Evolutionary conservation across 2,113 vertebrate species (phyloP).

Genomic region (Tricholaema leucomelas): DNA sequence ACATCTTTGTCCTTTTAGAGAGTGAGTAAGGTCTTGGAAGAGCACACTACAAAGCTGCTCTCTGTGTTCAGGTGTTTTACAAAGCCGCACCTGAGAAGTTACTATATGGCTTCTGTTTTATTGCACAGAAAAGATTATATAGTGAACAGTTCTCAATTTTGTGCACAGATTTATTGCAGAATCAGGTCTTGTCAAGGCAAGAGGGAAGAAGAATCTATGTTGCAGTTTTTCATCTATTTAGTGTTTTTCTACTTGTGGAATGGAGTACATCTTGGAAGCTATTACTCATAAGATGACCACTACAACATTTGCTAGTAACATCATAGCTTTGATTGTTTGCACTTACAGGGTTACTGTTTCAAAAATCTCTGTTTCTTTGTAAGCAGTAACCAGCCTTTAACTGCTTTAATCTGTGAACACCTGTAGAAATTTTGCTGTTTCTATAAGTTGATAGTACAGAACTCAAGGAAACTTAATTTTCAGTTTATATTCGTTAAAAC

Average conservation of each 20-base stretch:
- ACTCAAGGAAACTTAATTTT: neutral
- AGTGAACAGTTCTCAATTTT: neutral
- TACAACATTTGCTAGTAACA: neutral
- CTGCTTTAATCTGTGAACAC: neutral
- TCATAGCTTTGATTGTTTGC: neutral
- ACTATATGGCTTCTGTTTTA: neutral
- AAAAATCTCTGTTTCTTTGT: neutral
- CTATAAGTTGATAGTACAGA: neutral
- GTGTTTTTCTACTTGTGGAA: neutral
- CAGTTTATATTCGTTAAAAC: neutral
- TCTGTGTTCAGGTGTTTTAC: neutral
- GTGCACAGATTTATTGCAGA: neutral
- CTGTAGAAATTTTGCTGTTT: neutral
- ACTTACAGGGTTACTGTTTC: neutral
- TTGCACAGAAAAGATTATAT: neutral
- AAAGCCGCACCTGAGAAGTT: neutral
- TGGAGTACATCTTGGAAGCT: neutral
- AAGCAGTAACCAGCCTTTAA: neutral
- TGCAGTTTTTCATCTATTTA: neutral
- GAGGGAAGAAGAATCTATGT: neutral
- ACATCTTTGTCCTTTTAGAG: neutral
- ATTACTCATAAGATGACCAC: neutral
- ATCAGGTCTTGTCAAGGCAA: neutral
- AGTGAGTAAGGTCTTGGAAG: neutral
- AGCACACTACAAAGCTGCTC: neutral